These are phyloP conservation scores for Microplitis demolitor DNA, from an alignment of 1,140 invertebrate species.

Conservation along the genomic window DNA sequence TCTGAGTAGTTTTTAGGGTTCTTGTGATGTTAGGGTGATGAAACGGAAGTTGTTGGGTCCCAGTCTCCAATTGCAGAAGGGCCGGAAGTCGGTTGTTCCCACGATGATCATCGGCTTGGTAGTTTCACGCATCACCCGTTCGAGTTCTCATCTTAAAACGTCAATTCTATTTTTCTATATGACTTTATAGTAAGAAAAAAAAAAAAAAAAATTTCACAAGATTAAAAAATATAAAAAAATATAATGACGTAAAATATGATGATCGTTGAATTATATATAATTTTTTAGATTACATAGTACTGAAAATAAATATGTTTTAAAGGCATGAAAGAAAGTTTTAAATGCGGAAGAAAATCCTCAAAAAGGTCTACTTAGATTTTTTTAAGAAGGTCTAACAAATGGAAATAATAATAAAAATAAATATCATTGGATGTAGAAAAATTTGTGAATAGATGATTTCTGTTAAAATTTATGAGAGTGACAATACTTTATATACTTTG, in stretches of 20 bases:
- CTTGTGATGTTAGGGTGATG: background rate
- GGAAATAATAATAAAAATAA: background rate
- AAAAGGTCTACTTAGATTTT: background rate
- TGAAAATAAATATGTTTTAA: too few species aligned
- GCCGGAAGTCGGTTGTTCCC: constrained; percentile 25
- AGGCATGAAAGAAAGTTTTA: too few species aligned
- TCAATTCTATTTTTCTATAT: background rate
- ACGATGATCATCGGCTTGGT: constrained; percentile 24
- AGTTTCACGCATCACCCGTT: background rate
- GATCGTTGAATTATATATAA: too few species aligned
- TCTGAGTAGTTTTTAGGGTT: too few species aligned
- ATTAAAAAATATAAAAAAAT: too few species aligned
- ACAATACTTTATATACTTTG: too few species aligned
- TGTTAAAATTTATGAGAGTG: too few species aligned
- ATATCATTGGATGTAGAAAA: too few species aligned
- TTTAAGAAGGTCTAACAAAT: background rate
- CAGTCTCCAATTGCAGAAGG: background rate
- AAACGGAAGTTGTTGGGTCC: constrained; percentile 10
- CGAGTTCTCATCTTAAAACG: background rate
- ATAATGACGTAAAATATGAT: too few species aligned
- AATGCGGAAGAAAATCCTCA: background rate
- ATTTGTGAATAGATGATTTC: too few species aligned
- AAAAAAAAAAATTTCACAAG: too few species aligned
- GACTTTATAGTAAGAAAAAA: background rate
- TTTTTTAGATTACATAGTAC: too few species aligned